Evolutionary conservation across 2,113 vertebrate species (phyloP).

Genomic region (Damaliscus lunatus): DNA sequence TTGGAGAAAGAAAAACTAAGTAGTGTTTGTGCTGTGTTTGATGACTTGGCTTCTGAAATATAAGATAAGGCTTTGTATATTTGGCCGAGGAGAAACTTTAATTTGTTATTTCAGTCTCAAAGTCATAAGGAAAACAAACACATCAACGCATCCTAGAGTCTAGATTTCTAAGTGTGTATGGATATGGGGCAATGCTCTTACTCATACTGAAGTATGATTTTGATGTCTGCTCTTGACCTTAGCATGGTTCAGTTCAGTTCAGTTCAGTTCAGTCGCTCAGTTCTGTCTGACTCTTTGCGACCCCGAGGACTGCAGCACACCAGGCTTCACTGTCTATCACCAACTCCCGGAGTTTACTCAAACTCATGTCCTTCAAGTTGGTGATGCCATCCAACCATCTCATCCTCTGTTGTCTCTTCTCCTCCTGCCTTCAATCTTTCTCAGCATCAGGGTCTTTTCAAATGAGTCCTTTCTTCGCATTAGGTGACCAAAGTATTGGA

Average conservation of each 20-base stretch:
- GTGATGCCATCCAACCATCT: not conserved
- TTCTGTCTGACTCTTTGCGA: not conserved
- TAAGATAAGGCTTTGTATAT: constrained; percentile 49
- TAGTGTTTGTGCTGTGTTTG: constrained; percentile 5
- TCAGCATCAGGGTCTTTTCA: not conserved
- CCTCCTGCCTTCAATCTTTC: not conserved
- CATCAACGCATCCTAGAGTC: not conserved
- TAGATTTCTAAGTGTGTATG: not conserved
- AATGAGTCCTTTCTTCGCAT: not conserved
- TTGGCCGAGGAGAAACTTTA: constrained; percentile 67
- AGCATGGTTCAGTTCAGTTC: not conserved
- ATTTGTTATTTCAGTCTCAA: constrained; percentile 37
- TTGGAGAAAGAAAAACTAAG: constrained; percentile 21
- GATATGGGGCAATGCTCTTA: not conserved
- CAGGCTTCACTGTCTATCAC: not conserved
- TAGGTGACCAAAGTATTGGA: not conserved
- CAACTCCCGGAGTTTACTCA: not conserved
- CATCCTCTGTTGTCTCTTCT: not conserved
- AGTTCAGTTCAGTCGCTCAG: not conserved
- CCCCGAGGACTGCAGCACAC: not conserved
- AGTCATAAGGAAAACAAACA: not conserved
- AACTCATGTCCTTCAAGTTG: not conserved
- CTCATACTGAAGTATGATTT: not conserved
- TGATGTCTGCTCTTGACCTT: not conserved
- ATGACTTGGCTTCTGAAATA: constrained; percentile 61